Base-by-base conservation (phyloP, 2,888 invertebrate genomes). In the Rambutsinella grinnellia region DNA sequence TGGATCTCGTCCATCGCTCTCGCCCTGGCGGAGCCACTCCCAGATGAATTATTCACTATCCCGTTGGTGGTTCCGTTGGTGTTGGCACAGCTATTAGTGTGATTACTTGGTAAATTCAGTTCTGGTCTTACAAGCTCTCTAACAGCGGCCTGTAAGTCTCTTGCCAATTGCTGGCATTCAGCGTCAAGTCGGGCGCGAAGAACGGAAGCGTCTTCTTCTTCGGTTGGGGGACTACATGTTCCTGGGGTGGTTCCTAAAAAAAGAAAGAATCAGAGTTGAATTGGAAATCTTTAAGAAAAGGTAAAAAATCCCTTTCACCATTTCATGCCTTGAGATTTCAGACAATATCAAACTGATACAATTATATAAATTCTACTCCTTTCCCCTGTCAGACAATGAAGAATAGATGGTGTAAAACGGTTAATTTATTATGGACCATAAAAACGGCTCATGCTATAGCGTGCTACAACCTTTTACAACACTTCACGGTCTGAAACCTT, bases 111-210 rank as follows among this genome's bases (percentile, higher is more conserved):
- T 46, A 79, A 67, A 26, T 79, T 74, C 36, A 82, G 63, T 74
- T 83, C 83, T 13, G 83, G 83, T 61, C 82, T 88, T 13, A 89
- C 88, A 51, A 90, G 86, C 67, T 89, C 89, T 84, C 90, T 89
- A 21, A 90, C 90, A 24, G 90, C 90, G 1, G 90, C 90, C 49
- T 89, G 90, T 65, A 90, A 85, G 85, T 90, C 90, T 74, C 89
- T 88, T 19, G 87, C 87, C 51, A 88, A 84, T 65, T 84, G 84
- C 65, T 84, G 83, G 72, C 84, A 84, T 60, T 84, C 81, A 85
- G 82, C 83, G 53, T 83, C 83, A 51, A 83, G 68, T 56, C 81
- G 78, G 65, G 82, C 83, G 81, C 90, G 62, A 89, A 90, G 36
- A 89, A 90, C 82, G 89, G 88, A 84, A 90, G 90, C 80, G 74